phyloP scores from a whole-genome alignment of 2,113 vertebrate species.

The Tylochromis polylepis region DNA sequence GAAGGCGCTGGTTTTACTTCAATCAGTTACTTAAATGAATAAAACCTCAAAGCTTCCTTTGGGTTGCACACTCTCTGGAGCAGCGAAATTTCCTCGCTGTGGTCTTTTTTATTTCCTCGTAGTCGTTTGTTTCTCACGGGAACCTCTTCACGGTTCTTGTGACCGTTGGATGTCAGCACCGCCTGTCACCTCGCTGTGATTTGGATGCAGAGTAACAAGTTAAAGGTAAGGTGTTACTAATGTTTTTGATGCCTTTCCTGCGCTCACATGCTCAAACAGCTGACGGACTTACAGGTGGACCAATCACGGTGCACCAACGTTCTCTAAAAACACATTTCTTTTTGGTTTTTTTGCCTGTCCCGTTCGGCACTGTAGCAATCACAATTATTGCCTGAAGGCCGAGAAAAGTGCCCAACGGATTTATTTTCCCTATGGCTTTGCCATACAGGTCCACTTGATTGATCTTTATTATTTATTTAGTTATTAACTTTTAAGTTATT shows the following conservation, averaged over 20 bases:
- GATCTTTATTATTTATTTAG: too few species aligned
- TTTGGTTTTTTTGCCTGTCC: too few species aligned
- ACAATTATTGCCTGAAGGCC: too few species aligned
- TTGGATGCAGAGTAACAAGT: too few species aligned
- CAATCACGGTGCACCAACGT: accelerated
- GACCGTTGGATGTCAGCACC: not conserved
- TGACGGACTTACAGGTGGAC: not conserved
- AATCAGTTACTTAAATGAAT: not conserved
- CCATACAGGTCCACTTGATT: too few species aligned
- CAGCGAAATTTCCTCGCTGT: not conserved
- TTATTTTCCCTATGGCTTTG: too few species aligned
- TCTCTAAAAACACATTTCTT: not conserved
- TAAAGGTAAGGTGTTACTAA: not conserved
- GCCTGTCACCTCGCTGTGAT: too few species aligned
- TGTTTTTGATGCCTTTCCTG: not conserved
- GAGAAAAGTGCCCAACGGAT: too few species aligned
- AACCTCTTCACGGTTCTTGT: not conserved
- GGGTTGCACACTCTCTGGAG: not conserved
- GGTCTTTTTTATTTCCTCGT: not conserved
- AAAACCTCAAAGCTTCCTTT: not conserved
- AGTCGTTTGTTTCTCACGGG: not conserved
- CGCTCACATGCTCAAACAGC: not conserved
- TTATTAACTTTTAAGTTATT: too few species aligned
- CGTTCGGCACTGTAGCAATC: too few species aligned
- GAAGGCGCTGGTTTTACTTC: not conserved